Evolutionary conservation across 2,797 vertebrate genomes (phyloP).

Genomic region (Onychomys torridus): DNA sequence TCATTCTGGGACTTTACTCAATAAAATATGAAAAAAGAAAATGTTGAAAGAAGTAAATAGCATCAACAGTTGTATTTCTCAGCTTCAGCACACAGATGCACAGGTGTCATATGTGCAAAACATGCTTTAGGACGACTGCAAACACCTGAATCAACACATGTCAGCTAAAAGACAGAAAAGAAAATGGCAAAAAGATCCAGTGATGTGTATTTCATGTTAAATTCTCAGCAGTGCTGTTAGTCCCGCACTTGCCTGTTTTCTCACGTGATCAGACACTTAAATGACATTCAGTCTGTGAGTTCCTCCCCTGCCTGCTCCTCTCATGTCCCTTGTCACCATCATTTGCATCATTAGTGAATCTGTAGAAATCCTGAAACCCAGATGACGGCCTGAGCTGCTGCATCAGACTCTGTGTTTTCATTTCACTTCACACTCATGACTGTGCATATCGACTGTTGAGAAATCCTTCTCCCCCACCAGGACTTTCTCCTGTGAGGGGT

Average conservation of each 20-base stretch:
- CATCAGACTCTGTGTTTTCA: background rate
- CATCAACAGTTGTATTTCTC: background rate
- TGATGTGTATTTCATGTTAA: background rate
- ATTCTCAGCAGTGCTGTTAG: background rate
- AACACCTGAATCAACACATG: background rate
- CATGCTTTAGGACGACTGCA: background rate
- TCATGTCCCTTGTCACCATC: background rate
- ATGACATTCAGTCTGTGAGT: no score
- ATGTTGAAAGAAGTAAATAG: background rate
- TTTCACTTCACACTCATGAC: background rate
- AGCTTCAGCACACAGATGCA: background rate
- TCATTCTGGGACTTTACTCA: background rate
- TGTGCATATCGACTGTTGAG: background rate
- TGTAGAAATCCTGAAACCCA: background rate
- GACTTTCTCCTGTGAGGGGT: background rate
- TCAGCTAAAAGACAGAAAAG: no score
- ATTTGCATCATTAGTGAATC: background rate
- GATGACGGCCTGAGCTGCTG: background rate
- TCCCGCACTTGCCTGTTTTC: no score
- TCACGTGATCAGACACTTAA: no score
- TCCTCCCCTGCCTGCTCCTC: background rate
- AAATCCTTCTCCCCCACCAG: background rate
- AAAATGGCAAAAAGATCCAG: background rate
- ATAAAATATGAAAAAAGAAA: background rate
- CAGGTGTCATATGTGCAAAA: no score